Base-by-base conservation (phyloP, 2,888 invertebrate genomes). In the Himalopsyche anomala region DNA sequence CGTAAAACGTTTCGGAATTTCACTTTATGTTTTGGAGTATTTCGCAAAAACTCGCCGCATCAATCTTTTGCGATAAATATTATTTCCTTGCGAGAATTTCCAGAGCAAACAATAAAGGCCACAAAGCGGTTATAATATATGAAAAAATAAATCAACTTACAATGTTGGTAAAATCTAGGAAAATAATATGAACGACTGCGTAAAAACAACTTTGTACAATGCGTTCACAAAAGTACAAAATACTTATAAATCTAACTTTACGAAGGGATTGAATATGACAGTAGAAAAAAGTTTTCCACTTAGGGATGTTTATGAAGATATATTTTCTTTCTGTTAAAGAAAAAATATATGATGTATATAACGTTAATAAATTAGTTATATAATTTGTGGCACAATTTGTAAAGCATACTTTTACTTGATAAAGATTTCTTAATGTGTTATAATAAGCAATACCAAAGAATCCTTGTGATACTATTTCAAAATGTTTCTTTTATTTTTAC, bases 111-210 rank as follows among this genome's bases (percentile, higher is more conserved):
- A 62, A 62, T 62, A 62, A 62, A 62, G 62, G 19, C 62, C 28
- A 62, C 62, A n/a, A 28, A 62, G 62, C 62, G 62, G 19, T 28
- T 62, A 62, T 62, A 28, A 62, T 62, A 62, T 28, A 62, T 62
- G 62, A 62, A 62, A 62, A 62, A 62, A 62, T 62, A 62, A 62
- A 62, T 62, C 62, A 62, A 62, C 62, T 62, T 62, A 62, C 62
- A 62, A 62, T 19, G 8, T 62, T 62, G 62, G 62, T 62, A 62
- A 62, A 51, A 62, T 62, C 62, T 62, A 62, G 19, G 6, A 62
- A 62, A 62, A 62, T 62, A 62, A 62, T 62, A 62, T 62, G 62
- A 62, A 62, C 62, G 62, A 62, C 62, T 62, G 62, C n/a, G 62
- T 28, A 62, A 62, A 62, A 62, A 62, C 62, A 62, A 62, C 62